Base-by-base conservation (phyloP, 2,113 vertebrate genomes). In the Tricholaema leucomelas region DNA sequence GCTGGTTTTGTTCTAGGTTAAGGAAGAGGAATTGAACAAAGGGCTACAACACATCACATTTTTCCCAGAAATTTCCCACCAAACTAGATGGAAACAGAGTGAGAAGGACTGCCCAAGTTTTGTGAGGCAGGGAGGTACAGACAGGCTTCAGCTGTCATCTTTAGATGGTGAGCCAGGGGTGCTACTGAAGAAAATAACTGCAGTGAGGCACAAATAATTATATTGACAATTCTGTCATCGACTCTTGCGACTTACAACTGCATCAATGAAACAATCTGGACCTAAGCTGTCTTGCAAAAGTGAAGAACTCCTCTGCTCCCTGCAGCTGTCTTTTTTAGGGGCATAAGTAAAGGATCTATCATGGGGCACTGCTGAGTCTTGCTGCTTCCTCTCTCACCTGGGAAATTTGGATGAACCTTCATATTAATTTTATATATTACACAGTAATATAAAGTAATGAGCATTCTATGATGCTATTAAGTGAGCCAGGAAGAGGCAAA, bases 1-100 rank as follows among this genome's bases (percentile, higher is more conserved):
- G 2, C 10, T 2, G 3, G 48, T 70, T 96, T 87, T 96, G 28
- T 93, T 96, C 77, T 92, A 98, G 97, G 74, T 71, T 81, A 97
- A 90, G 80, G 97, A 98, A 96, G 96, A 98, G 8, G 92, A 98
- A 92, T 90, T 97, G 55, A 98, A 96, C 78, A 96, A 91, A 67
- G 97, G 73, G 31, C 93, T 98, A 74, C 86, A 95, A 87, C 75
- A 86, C 31, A 71, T 84, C 23, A 65, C 15, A 21, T 74, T 66
- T 64, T 44, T 23, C 7, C 42, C 69, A 66, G 55, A 76, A 42
- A 79, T 31, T n/a, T 31, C 4, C 69, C 56, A 31, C 31, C 72
- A 76, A 40, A 91, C 42, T 50, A 61, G 40, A 48, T 11, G 48
- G 30, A 75, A 93, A 20, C 19, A 21, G 12, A 87, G 18, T 56